Percentiles rank a stretch among this genome's conserved stretches.
phyloP scores from a whole-genome alignment of 2,888 invertebrate species.

The Stomorhina lunata region DNA sequence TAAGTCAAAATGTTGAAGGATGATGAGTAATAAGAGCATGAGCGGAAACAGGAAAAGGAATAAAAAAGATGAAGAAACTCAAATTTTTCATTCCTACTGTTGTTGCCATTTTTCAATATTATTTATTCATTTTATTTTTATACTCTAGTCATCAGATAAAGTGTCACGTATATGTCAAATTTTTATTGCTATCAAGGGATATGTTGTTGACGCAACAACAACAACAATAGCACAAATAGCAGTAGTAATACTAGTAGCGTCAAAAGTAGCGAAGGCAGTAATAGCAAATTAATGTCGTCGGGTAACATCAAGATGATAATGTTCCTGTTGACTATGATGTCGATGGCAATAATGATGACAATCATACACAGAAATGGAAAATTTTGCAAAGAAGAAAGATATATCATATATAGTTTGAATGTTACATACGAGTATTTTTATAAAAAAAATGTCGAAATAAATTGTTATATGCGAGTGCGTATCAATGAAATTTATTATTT shows the following conservation, averaged over 20 bases:
- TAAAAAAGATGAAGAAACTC: background rate
- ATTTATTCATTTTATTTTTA: constrained; percentile 47
- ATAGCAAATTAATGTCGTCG: constrained; percentile 14
- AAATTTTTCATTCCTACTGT: background rate
- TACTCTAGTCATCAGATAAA: constrained; percentile 61
- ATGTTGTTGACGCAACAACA: constrained; percentile 44
- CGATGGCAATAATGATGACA: constrained; percentile 23
- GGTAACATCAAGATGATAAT: background rate
- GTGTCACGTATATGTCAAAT: constrained; percentile 64
- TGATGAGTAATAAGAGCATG: background rate
- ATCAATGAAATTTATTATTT: constrained; percentile 55
- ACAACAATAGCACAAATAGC: background rate
- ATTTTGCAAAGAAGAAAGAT: background rate
- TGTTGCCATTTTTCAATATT: constrained; percentile 4
- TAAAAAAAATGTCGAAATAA: background rate
- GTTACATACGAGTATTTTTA: background rate
- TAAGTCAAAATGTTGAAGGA: constrained; percentile 27
- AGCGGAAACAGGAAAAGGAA: background rate
- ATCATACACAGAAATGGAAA: constrained; percentile 9
- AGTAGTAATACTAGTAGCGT: background rate
- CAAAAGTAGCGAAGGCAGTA: background rate
- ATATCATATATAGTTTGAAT: background rate
- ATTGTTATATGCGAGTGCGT: constrained; percentile 17
- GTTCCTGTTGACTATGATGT: background rate
- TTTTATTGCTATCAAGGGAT: constrained; percentile 63